phyloP scores from a whole-genome alignment of 1,140 invertebrate species.

The Cydia strobilella region DNA sequence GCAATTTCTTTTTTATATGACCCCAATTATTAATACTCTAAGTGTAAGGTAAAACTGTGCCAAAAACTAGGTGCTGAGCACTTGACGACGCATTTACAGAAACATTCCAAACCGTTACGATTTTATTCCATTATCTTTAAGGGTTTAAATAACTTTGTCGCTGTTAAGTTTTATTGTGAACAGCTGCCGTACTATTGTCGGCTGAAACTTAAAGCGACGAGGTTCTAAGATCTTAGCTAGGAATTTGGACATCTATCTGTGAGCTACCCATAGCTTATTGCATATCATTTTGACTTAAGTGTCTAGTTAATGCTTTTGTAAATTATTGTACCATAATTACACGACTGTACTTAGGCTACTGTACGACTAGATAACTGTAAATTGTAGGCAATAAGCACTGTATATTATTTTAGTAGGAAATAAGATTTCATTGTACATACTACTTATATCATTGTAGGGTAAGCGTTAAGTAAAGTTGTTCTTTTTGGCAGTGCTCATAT shows the following conservation, averaged over 20 bases:
- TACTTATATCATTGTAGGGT: slow-evolving; percentile 36
- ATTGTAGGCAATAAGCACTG: slow-evolving; percentile 64
- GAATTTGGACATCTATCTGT: slow-evolving; percentile 37
- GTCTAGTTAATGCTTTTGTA: slow-evolving; percentile 57
- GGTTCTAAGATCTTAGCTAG: slow-evolving; percentile 26
- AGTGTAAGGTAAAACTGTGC: slow-evolving; percentile 29
- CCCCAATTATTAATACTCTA: slow-evolving; percentile 21
- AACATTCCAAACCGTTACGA: slow-evolving; percentile 28
- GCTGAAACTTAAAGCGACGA: not conserved
- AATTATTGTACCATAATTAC: slow-evolving; percentile 77
- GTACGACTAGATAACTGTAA: slow-evolving; percentile 56
- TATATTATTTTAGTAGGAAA: slow-evolving; percentile 67
- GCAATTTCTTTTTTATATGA: slow-evolving; percentile 1
- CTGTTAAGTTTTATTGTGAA: slow-evolving; percentile 9
- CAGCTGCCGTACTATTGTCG: not conserved
- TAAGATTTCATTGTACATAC: slow-evolving; percentile 74
- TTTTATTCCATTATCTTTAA: slow-evolving; percentile 14
- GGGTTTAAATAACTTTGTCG: not conserved
- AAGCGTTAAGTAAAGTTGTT: slow-evolving; percentile 22
- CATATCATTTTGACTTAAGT: slow-evolving; percentile 76
- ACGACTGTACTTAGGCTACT: slow-evolving; percentile 67
- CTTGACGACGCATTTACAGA: slow-evolving; percentile 24
- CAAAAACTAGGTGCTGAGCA: slow-evolving; percentile 31
- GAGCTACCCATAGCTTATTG: slow-evolving; percentile 71
- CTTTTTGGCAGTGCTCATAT: slow-evolving; percentile 26